Percentiles rank a stretch among this genome's conserved stretches.
phyloP scores from a whole-genome alignment of 2,797 vertebrate genomes.

The Cyclopterus lumpus region DNA sequence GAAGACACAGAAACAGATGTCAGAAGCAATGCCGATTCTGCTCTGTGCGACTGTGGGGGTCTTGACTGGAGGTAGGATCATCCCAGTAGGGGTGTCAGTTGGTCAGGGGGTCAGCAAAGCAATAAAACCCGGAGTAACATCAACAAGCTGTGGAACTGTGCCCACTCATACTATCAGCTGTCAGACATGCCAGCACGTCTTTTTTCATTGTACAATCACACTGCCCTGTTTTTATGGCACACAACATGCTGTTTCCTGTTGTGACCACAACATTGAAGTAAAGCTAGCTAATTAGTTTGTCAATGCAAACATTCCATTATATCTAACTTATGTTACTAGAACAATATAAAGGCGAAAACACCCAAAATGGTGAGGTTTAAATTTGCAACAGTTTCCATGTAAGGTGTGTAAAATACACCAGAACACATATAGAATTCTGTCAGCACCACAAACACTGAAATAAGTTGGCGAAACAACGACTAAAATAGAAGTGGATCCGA shows the following conservation, averaged over 20 bases:
- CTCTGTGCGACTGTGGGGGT: not conserved
- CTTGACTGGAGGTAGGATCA: conserved; percentile 26
- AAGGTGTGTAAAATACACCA: conserved; percentile 69
- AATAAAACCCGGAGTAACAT: conserved; percentile 49
- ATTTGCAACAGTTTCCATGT: conserved; percentile 69
- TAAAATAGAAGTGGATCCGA: conserved; percentile 79
- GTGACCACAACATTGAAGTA: not conserved
- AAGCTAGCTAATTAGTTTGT: not conserved
- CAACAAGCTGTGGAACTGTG: conserved; percentile 60
- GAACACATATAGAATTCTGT: conserved; percentile 74
- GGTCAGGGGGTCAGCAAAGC: conserved; percentile 66
- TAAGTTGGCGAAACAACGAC: conserved; percentile 69
- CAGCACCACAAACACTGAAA: conserved; percentile 71
- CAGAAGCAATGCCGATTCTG: not conserved
- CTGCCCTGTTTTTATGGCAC: not conserved
- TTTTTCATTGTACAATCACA: not conserved
- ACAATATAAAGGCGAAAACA: conserved; percentile 4
- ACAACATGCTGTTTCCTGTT: not conserved
- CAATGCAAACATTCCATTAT: not conserved
- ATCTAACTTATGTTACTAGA: not conserved
- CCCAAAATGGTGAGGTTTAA: conserved; percentile 53
- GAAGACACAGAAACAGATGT: not conserved
- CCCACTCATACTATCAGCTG: conserved; percentile 21
- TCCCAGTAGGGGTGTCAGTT: conserved; percentile 55
- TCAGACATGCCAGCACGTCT: not conserved